Evolutionary conservation across 1,140 invertebrate genomes (phyloP).

Genomic region (Ceratina japonica): DNA sequence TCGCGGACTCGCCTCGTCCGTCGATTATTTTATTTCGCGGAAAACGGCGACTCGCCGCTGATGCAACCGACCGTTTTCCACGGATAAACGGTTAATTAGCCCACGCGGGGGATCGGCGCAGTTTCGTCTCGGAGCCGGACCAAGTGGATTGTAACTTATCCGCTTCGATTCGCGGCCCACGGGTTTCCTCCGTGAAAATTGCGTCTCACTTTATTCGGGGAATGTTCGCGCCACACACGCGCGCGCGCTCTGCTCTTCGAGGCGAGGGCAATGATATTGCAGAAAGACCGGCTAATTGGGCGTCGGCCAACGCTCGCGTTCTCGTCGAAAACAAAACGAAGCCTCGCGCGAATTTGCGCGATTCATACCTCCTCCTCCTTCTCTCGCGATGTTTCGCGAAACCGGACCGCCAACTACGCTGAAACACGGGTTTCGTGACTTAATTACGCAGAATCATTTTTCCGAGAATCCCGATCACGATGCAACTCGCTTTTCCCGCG

Average conservation of each 20-base stretch:
- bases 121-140: too few species aligned
- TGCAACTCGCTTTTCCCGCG: not conserved
- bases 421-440: too few species aligned
- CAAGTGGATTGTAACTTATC: not conserved
- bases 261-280: constrained; percentile 31
- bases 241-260: not conserved
- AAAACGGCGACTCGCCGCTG: not conserved
- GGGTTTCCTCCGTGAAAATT: constrained; percentile 27
- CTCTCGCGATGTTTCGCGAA: not conserved
- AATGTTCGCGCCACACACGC: not conserved
- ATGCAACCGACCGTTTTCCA: not conserved
- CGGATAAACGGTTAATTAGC: constrained; percentile 21
- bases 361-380: too few species aligned
- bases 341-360: not conserved
- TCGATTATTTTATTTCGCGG: not conserved
- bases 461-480: too few species aligned
- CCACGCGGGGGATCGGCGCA: not conserved
- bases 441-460: not conserved
- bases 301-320: constrained; percentile 45
- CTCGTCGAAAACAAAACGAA: constrained; percentile 23
- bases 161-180: not conserved
- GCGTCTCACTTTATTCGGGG: constrained; percentile 1
- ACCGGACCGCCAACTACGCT: too few species aligned
- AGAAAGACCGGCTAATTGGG: constrained; percentile 55
- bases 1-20: not conserved